Percentiles rank a stretch among this genome's conserved stretches.
Conservation (phyloP, 1,140 invertebrate species). For the Paracyclopina nana region DNA sequence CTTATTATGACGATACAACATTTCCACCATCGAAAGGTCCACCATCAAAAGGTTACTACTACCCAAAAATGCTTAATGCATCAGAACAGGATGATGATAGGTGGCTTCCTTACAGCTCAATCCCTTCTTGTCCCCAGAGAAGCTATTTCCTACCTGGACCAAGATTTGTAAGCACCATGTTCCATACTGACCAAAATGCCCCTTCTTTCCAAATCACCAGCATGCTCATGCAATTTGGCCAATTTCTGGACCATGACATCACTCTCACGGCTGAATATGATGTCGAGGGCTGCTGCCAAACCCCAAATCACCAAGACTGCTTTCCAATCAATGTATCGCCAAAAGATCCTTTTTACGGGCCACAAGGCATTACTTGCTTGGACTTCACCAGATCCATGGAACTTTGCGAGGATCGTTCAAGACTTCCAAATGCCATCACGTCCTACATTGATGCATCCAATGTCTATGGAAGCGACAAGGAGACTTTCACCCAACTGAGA, state of each 20-base stretch:
- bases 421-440: constrained; percentile 43
- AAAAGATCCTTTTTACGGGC: constrained; percentile 73
- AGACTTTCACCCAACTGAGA: constrained; percentile 27
- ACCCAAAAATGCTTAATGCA: no score
- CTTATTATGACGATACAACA: no score
- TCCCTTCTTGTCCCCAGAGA: no score
- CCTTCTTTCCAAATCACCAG: constrained; percentile 31
- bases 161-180: not conserved
- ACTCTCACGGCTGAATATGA: constrained; percentile 34
- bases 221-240: constrained; percentile 35
- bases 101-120: no score
- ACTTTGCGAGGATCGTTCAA: not conserved
- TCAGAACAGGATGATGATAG: no score
- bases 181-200: constrained; percentile 4
- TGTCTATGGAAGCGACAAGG: constrained; percentile 48
- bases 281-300: constrained; percentile 53
- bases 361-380: constrained; percentile 35
- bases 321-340: constrained; percentile 69
- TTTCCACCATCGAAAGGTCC: no score
- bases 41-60: no score
- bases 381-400: not conserved
- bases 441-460: constrained; percentile 79
- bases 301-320: constrained; percentile 67
- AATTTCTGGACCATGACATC: constrained; percentile 35
- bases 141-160: constrained; percentile 2